phyloP scores from a whole-genome alignment of 2,888 invertebrate genomes.

The Dolichomitus sp. region DNA sequence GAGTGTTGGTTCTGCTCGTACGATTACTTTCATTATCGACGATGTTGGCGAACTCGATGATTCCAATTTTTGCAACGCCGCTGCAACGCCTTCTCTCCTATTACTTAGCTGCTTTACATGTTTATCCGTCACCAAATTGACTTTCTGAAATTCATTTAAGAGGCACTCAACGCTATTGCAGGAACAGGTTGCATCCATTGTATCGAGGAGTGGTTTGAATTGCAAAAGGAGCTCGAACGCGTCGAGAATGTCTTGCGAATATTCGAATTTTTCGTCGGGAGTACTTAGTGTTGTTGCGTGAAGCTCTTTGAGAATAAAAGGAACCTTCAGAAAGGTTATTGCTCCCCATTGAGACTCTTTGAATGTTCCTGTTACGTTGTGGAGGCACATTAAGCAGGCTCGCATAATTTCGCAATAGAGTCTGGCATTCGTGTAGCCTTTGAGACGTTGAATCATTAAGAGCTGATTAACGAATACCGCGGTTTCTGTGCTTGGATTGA shows the following conservation, averaged over 20 bases:
- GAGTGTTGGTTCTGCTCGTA: constrained; percentile 95
- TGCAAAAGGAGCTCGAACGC: constrained; percentile 95
- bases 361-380: constrained; percentile 94
- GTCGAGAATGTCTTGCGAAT: constrained; percentile 92
- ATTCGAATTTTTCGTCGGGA: constrained; percentile 89
- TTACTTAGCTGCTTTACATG: constrained; percentile 91
- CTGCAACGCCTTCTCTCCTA: constrained; percentile 89
- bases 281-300: constrained; percentile 88
- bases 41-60: constrained; percentile 90
- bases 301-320: constrained; percentile 92
- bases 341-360: constrained; percentile 98
- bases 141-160: constrained; percentile 93
- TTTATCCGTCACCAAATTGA: constrained; percentile 92
- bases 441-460: constrained; percentile 94
- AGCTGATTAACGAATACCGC: constrained; percentile 94
- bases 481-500: constrained; percentile 95
- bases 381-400: constrained; percentile 95
- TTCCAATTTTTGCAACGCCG: constrained; percentile 90
- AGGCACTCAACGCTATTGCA: constrained; percentile 96
- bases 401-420: constrained; percentile 96
- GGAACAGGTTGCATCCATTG: constrained; percentile 95
- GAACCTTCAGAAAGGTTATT: constrained; percentile 97
- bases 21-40: constrained; percentile 92
- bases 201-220: constrained; percentile 94
- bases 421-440: constrained; percentile 93